phyloP scores from a whole-genome alignment of 1,140 invertebrate species.

The Pseudoatta argentina region DNA sequence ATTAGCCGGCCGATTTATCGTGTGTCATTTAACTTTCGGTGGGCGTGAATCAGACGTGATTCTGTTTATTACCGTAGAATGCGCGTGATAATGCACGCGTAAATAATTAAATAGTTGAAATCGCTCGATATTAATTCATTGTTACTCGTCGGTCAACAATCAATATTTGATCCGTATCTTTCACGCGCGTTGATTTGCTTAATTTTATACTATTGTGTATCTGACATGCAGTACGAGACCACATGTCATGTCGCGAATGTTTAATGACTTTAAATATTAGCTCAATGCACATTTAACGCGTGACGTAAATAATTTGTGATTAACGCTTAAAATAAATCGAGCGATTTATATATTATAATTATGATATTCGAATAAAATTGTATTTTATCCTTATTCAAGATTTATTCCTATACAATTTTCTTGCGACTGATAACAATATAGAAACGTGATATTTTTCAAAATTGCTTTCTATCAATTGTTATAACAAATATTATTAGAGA shows the following conservation, averaged over 20 bases:
- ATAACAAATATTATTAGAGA: neutral
- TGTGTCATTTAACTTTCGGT: conserved; percentile 64
- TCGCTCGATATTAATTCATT: conserved; percentile 4
- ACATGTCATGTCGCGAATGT: neutral
- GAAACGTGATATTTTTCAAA: neutral
- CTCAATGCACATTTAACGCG: neutral
- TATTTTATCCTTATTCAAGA: neutral
- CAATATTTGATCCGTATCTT: conserved; percentile 25
- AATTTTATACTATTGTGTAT: neutral
- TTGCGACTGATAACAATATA: neutral
- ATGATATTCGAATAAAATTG: neutral
- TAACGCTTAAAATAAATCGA: neutral
- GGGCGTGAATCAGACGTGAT: neutral
- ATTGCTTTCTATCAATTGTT: neutral
- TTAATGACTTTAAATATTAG: conserved; percentile 16
- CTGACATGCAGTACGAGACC: neutral
- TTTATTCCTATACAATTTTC: neutral
- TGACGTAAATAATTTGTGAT: neutral
- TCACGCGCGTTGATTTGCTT: neutral
- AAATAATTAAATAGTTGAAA: conserved; percentile 9
- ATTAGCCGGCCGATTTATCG: conserved; percentile 59
- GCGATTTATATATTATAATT: neutral
- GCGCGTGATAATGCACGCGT: neutral
- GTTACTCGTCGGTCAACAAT: conserved; percentile 2
- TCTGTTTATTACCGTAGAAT: conserved; percentile 24